Evolutionary conservation across 1,140 invertebrate species (phyloP).

Genomic region (Linepithema humile): DNA sequence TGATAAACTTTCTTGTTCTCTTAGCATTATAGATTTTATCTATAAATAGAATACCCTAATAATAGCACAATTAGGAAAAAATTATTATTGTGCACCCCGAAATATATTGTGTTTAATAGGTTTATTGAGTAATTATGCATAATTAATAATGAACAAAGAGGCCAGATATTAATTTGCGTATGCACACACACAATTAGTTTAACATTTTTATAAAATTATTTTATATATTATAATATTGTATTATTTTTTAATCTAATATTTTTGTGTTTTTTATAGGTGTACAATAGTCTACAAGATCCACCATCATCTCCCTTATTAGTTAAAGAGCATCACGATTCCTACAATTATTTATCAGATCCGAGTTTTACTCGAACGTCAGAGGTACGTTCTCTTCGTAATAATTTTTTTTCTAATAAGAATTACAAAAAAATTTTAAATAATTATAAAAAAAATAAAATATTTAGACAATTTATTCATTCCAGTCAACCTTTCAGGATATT

Average conservation of each 20-base stretch:
- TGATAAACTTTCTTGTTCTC: background rate
- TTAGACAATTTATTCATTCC: background rate
- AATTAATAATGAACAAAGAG: too few species aligned
- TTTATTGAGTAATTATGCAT: too few species aligned
- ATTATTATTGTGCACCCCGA: too few species aligned
- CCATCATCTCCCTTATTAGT: slow-evolving; percentile 79
- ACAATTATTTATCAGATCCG: slow-evolving; percentile 78
- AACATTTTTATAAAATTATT: too few species aligned
- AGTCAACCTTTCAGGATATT: slow-evolving; percentile 77
- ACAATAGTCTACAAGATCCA: slow-evolving; percentile 82
- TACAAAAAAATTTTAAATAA: background rate
- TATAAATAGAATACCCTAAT: background rate
- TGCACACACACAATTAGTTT: too few species aligned
- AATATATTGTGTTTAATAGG: background rate
- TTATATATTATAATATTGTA: background rate
- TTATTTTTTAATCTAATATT: background rate
- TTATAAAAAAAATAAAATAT: background rate
- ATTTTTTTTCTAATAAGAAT: too few species aligned
- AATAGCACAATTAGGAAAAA: background rate
- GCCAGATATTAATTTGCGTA: too few species aligned
- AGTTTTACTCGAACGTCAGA: slow-evolving; percentile 83
- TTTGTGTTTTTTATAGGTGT: slow-evolving; percentile 75
- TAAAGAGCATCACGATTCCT: slow-evolving; percentile 79
- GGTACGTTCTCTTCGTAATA: slow-evolving; percentile 64
- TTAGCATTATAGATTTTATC: background rate